A percentile compares a stretch with the other conserved stretches of the same genome.
These are phyloP conservation scores for Sphaerodactylus townsendi DNA, from an alignment of 2,113 vertebrate genomes.

Conservation along the genomic window DNA sequence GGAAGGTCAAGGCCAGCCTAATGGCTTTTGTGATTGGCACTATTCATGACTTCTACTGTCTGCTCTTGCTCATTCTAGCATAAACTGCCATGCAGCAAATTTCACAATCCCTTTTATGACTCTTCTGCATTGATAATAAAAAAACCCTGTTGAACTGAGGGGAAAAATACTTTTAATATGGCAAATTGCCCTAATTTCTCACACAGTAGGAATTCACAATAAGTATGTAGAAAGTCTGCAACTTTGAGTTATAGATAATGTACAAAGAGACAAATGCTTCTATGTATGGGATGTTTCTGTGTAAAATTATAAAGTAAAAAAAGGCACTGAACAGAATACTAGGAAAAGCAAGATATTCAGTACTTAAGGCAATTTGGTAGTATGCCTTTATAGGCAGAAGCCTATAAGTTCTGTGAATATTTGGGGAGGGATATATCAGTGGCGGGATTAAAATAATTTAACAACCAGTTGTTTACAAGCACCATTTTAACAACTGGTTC, in stretches of 20 bases:
- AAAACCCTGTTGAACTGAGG: background rate
- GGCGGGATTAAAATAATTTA: too few relatives aligned
- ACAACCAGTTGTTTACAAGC: too few relatives aligned
- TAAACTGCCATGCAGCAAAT: background rate
- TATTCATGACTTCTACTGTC: constrained; percentile 33
- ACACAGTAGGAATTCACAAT: constrained; percentile 14
- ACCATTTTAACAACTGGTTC: too few relatives aligned
- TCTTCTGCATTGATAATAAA: background rate
- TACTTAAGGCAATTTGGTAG: background rate
- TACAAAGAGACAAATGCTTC: background rate
- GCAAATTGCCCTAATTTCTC: constrained; percentile 18
- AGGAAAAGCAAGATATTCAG: background rate
- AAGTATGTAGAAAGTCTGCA: background rate
- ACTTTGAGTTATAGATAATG: background rate
- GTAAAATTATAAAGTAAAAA: background rate
- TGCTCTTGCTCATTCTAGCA: constrained; percentile 15
- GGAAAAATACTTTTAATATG: background rate
- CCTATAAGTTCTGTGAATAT: background rate
- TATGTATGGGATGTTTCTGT: background rate
- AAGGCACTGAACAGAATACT: background rate
- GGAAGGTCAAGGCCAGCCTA: background rate
- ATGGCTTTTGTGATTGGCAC: constrained; percentile 35
- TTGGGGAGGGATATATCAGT: too few relatives aligned
- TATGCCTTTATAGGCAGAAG: background rate
- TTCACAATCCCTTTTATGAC: background rate